These are phyloP conservation scores for Volucella zonaria DNA, from an alignment of 2,888 invertebrate species.

Conservation along the genomic window DNA sequence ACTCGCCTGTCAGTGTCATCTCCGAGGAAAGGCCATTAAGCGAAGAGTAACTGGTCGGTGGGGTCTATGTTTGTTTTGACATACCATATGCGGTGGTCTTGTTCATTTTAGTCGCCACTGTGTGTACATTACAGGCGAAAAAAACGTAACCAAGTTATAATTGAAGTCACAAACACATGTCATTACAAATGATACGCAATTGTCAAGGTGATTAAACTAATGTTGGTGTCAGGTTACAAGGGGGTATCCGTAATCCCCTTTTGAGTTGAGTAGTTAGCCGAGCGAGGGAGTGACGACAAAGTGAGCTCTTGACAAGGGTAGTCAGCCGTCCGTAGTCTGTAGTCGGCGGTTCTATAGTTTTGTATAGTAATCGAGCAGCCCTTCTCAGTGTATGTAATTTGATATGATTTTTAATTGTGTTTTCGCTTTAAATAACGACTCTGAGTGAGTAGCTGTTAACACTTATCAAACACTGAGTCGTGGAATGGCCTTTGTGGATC, in stretches of 20 bases:
- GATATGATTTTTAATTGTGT: conserved; percentile 70
- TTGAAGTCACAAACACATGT: conserved; percentile 61
- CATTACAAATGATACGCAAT: conserved; percentile 63
- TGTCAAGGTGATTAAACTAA: conserved; percentile 69
- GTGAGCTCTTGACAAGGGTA: conserved; percentile 41
- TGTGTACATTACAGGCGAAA: conserved; percentile 7
- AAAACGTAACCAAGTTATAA: conserved; percentile 48
- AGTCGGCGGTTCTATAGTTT: too few relatives aligned
- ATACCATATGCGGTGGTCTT: not conserved
- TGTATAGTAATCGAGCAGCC: not conserved
- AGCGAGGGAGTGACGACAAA: conserved; percentile 22
- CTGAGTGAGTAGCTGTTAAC: conserved; percentile 56
- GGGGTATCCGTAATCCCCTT: conserved; percentile 31
- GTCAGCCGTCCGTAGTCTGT: conserved; percentile 6
- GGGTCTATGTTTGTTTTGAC: not conserved
- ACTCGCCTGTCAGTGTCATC: not conserved
- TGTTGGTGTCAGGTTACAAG: conserved; percentile 65
- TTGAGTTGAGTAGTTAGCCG: not conserved
- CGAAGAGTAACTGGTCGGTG: not conserved
- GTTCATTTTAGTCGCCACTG: conserved; percentile 1
- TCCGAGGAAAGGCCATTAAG: conserved; percentile 12
- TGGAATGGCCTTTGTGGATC: conserved; percentile 49
- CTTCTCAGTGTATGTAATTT: conserved; percentile 40
- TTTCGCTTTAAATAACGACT: conserved; percentile 54
- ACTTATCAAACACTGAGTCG: conserved; percentile 57